Evolutionary conservation across 2,113 vertebrate genomes (phyloP).

Genomic region (Mystacornis crossleyi): DNA sequence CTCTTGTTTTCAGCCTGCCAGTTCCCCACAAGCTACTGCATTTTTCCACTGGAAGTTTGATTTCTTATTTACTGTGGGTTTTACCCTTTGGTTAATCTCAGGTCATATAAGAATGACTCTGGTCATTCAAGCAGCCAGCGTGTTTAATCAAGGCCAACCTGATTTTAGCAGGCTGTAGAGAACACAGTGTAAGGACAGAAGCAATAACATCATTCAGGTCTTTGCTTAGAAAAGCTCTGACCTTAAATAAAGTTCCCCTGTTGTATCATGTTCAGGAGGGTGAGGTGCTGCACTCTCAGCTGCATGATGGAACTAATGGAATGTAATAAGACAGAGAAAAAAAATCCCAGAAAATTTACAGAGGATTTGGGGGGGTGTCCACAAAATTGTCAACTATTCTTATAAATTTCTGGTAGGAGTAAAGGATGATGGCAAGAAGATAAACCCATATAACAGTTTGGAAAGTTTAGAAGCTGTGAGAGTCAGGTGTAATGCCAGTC

Average conservation of each 20-base stretch:
- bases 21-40: background rate
- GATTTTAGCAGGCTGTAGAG: background rate
- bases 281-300: background rate
- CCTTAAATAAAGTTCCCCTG: background rate
- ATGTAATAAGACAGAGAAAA: background rate
- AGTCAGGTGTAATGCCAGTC: background rate
- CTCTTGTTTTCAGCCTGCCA: background rate
- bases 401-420: background rate
- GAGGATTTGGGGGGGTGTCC: background rate
- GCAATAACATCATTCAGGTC: background rate
- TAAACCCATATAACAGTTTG: background rate
- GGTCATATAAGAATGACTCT: background rate
- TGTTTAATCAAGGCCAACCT: background rate
- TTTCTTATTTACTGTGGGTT: background rate
- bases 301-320: background rate
- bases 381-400: background rate
- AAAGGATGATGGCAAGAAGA: background rate
- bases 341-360: background rate
- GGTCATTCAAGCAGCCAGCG: accelerated
- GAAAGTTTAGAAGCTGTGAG: background rate
- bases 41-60: background rate
- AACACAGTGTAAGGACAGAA: background rate
- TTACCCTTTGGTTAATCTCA: background rate
- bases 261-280: background rate
- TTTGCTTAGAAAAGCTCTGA: background rate